Evolutionary conservation across 1,140 invertebrate species (phyloP), one percentile per base, ranked within the genome.

Genomic region (Conus betulinus): DNA sequence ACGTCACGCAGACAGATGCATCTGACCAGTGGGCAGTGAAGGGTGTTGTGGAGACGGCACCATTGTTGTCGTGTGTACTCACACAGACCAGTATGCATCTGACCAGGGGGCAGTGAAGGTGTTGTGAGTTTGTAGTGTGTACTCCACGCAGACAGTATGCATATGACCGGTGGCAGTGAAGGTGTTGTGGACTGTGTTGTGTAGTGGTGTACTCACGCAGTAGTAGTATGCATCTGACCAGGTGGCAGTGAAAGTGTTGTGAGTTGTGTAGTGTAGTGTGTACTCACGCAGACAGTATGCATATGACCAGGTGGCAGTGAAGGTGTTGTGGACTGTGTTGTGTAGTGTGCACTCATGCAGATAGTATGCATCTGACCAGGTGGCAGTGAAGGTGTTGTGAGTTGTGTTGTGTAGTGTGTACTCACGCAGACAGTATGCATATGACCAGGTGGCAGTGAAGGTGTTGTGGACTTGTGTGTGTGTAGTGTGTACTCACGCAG

Each of bases 31-130:
- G 1, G n/a, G 15, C 15, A 15, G n/a, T n/a, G n/a, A 17, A 11
- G 23, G 11, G 23, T 23, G 23, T 67, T 23, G 11, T 67, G 11
- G 23, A n/a, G n/a, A n/a, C n/a, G n/a, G n/a, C n/a, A n/a, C n/a
- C n/a, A 90, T 83, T 85, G 76, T 88, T 74, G 55, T 87, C 87
- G 74, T 90, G 86, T 52, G 89, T 87, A 85, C n/a, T n/a, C n/a
- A n/a, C n/a, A n/a, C n/a, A n/a, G n/a, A n/a, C n/a, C n/a, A n/a
- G n/a, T n/a, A n/a, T n/a, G n/a, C n/a, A n/a, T n/a, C n/a, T n/a
- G n/a, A n/a, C n/a, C n/a, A n/a, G n/a, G n/a, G n/a, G n/a, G 23
- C 15, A 27, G 17, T 23, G 39, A 81, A 23, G 39, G 78, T 23
- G 39, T 25, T 3, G 23, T 15, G 39, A 3, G 23, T 39, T 81